phyloP scores from a whole-genome alignment of 2,113 vertebrate species.

The Halichoerus grypus region DNA sequence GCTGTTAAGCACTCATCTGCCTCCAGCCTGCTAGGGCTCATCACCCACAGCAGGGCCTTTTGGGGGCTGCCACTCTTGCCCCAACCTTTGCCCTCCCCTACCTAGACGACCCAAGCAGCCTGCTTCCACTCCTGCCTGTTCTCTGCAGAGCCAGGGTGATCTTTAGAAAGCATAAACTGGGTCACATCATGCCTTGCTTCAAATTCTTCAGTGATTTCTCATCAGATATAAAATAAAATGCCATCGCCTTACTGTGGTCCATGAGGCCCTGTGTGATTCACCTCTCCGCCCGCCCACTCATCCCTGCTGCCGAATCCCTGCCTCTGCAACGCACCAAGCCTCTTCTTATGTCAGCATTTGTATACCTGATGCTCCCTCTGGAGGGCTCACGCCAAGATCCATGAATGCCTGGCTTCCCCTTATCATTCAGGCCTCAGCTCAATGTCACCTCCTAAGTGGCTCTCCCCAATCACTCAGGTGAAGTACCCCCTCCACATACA shows the following conservation, averaged over 20 bases:
- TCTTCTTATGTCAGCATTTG: background rate
- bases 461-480: background rate
- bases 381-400: background rate
- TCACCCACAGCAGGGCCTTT: rapidly evolving
- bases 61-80: background rate
- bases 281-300: background rate
- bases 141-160: background rate
- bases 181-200: background rate
- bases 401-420: background rate
- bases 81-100: background rate
- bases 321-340: background rate
- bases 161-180: background rate
- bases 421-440: background rate
- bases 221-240: background rate
- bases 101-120: rapidly evolving
- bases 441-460: background rate
- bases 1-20: background rate
- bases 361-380: background rate
- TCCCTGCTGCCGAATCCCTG: background rate
- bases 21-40: rapidly evolving
- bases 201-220: background rate
- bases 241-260: no score
- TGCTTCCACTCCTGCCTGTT: background rate
- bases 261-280: rapidly evolving
- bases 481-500: background rate